Evolutionary conservation across 2,888 invertebrate species (phyloP), one percentile per base, ranked within the genome.

Genomic region (Pandemis heparana): DNA sequence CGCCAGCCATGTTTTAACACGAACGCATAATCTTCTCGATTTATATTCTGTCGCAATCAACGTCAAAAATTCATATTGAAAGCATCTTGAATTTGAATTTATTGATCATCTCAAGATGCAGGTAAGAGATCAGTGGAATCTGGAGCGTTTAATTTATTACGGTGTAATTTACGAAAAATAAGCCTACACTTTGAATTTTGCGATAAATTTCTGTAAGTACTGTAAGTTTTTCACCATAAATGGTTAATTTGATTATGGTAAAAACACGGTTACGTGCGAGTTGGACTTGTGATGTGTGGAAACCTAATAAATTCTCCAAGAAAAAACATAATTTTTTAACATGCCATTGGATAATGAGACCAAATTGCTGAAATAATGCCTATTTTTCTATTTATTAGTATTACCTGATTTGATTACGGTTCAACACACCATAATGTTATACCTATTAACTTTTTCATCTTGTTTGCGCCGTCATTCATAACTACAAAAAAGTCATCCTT

Each of bases 41-140:
- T 72, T 72, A 73, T 69, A 69, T 48, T 48, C 48, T 41, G 68
- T 46, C 73, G 68, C 68, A 69, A 62, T 69, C 48, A 68, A 73
- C 16, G 68, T 68, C 72, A 73, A 69, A 73, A 68, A 64, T 59
- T 63, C 56, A 69, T 64, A 41, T 73, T 64, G 68, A 48, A 56
- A 23, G 59, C 63, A 64, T 69, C 64, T 41, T 48, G 2, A 48
- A 51, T 39, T 8, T 16, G 5, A 69, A 64, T 73, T 73, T 73
- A 73, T 48, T 48, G 14, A 8, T 12, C 59, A 16, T 64, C 48
- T 73, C 63, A 14, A n/a, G 48, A 68, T 18, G 60, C 63, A 68
- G 72, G 72, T 63, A 73, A 59, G 16, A 5, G 67, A 46, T 60
- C 23, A 12, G 23, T 38, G 63, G 18, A 63, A 53, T 70, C 41